Evolutionary conservation across 2,888 invertebrate species (phyloP).

Genomic region (Drosophila paracracens): DNA sequence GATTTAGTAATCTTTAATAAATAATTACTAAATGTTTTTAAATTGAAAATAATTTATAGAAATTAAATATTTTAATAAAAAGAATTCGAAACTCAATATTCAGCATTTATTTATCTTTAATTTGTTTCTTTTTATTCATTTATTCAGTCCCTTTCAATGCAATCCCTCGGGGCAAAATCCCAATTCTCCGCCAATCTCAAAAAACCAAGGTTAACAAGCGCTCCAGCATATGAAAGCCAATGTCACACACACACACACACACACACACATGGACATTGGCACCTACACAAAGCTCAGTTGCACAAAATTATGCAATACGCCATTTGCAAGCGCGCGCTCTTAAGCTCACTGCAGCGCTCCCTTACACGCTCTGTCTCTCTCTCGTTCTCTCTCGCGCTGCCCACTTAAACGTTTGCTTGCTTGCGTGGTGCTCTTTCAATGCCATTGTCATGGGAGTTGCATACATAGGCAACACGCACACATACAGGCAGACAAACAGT

Average conservation of each 20-base stretch:
- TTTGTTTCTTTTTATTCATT: background rate
- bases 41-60: background rate
- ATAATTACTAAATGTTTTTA: background rate
- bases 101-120: background rate
- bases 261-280: slow-evolving; percentile 14
- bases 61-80: background rate
- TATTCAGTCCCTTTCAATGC: background rate
- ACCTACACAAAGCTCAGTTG: slow-evolving; percentile 44
- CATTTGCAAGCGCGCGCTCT: slow-evolving; percentile 48
- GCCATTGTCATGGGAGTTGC: slow-evolving; percentile 78
- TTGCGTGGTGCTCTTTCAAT: slow-evolving; percentile 66
- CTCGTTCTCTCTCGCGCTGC: slow-evolving; percentile 4
- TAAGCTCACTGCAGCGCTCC: slow-evolving; percentile 17
- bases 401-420: slow-evolving; percentile 42
- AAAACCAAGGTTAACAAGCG: slow-evolving; percentile 72
- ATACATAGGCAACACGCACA: slow-evolving; percentile 25
- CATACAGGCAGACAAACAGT: slow-evolving; percentile 8
- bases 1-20: background rate
- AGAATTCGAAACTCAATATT: background rate
- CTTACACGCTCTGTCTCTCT: slow-evolving; percentile 21
- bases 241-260: slow-evolving; percentile 42
- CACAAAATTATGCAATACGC: slow-evolving; percentile 75
- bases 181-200: slow-evolving; percentile 20
- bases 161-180: slow-evolving; percentile 23
- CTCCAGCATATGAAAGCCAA: slow-evolving; percentile 54